Base-by-base conservation (phyloP, 2,797 vertebrate genomes). In the Heliangelus exortis region DNA sequence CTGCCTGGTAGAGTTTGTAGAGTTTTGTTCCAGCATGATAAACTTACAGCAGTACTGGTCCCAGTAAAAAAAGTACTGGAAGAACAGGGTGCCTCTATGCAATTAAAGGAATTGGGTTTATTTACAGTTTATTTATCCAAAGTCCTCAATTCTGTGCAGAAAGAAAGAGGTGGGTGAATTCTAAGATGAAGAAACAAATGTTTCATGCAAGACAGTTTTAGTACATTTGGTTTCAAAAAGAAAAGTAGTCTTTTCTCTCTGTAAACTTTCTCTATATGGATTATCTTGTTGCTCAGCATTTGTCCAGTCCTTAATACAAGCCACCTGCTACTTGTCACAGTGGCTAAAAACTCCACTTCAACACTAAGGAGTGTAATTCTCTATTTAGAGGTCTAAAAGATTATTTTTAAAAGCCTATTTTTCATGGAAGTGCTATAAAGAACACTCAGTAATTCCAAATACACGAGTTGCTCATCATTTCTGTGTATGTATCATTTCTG, bases 391-490 rank as follows among this genome's bases (percentile, higher is more conserved):
- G n/a, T 54, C 63, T 34, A 16, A 23, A 63, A 85, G 34, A 57
- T 47, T 39, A 28, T 19, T 6, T 36, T 23, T 73, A 63, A 69
- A 78, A 67, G 25, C 8, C 17, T 53, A 13, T 89, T 95, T 87
- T 84, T 55, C 48, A 89, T 19, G 78, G 10, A 71, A 87, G 6
- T 7, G 5, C 12, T 55, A 74, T 36, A 29, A 91, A 72, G 47
- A 83, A 16, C 33, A 76, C 20, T 48, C 45, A 53, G 22, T 81
- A 69, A 80, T 77, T 93, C 89, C 79, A 84, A 63, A 76, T 20
- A 43, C 16, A 12, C 3, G 19, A 86, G 39, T 20, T 81, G 65
- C 61, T 15, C 15, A 54, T 73, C 23, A 34, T 82, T 87, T 59
- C 47, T 90, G 19, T 54, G 23, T 29, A 41, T 33, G 33, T 55